These are phyloP conservation scores for Apus apus DNA, from an alignment of 2,113 vertebrate species.

Conservation along the genomic window DNA sequence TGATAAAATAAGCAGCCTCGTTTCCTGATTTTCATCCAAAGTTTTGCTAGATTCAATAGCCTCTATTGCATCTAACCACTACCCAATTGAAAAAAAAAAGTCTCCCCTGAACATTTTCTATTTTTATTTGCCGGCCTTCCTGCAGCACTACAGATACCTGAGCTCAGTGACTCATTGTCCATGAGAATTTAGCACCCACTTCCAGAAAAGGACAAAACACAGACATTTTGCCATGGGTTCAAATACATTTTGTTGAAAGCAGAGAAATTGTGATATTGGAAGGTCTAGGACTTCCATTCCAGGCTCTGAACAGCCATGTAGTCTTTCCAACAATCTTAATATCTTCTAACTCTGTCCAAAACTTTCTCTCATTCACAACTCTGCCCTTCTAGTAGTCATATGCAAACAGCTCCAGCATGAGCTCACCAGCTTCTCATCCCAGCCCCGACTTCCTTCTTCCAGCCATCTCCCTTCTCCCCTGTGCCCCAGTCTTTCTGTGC, in stretches of 20 bases:
- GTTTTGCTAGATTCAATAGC: neutral
- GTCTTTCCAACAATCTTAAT: neutral
- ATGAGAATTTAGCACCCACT: neutral
- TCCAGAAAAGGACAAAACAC: neutral
- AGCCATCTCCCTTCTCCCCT: neutral
- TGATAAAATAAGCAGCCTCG: neutral
- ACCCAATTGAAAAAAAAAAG: neutral
- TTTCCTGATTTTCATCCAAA: constrained; percentile 4
- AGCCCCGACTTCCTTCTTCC: neutral
- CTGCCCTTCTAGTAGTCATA: neutral
- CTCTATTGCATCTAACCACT: neutral
- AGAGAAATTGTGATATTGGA: neutral
- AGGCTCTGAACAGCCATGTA: neutral
- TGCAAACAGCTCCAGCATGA: neutral
- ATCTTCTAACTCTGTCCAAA: neutral
- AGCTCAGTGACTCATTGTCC: neutral
- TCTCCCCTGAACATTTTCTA: neutral
- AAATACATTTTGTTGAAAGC: neutral
- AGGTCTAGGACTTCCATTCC: neutral
- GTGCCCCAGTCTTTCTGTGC: fast-evolving
- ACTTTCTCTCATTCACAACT: neutral
- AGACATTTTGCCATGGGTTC: neutral
- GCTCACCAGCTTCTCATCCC: neutral
- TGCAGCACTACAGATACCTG: neutral
- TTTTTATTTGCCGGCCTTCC: neutral